Evolutionary conservation across 2,888 invertebrate genomes (phyloP), one percentile per base, ranked within the genome.

Genomic region (Lasioglossum calceatum): DNA sequence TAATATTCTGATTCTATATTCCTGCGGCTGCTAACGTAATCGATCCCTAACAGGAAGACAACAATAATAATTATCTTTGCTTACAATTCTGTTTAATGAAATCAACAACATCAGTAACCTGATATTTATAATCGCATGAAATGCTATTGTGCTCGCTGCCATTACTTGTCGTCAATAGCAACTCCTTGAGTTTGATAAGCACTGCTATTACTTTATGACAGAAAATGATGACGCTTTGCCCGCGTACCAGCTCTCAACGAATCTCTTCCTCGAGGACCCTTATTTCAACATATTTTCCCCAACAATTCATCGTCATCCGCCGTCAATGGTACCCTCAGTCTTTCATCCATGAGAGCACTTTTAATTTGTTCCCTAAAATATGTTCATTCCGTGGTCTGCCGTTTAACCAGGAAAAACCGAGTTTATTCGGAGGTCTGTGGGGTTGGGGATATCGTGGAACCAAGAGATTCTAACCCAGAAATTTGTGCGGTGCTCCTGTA

Each of bases 391-490:
- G 16, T 4, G 54, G 32, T 27, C 64, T n/a, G n/a, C 36, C 75
- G 80, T 39, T 64, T 19, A 67, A 50, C 44, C 19, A 44, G 39
- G 16, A n/a, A 50, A 67, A 70, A 67, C 77, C 72, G 72, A 79
- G 72, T 75, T 70, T 84, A 73, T 84, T 70, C 70, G 70, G 36
- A 39, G 39, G 36, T 8, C 23, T 39, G 70, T 39, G 10, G 36
- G 4, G 70, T 39, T 23, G 70, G 71, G 71, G 42, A n/a, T 14
- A 71, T 71, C 71, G 71, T 23, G 42, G 42, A 75, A n/a, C 47
- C 12, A 23, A 32, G 67, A 39, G 67, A 54, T n/a, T 71, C 72
- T 81, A 86, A 79, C 81, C 85, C 78, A 81, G 81, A 87, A 84
- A 81, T 80, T 79, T 84, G 71, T 54, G 14, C 78, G 61, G 76